These are phyloP conservation scores for Gymnoscelis rufifasciata DNA, from an alignment of 2,888 invertebrate genomes.

Conservation along the genomic window DNA sequence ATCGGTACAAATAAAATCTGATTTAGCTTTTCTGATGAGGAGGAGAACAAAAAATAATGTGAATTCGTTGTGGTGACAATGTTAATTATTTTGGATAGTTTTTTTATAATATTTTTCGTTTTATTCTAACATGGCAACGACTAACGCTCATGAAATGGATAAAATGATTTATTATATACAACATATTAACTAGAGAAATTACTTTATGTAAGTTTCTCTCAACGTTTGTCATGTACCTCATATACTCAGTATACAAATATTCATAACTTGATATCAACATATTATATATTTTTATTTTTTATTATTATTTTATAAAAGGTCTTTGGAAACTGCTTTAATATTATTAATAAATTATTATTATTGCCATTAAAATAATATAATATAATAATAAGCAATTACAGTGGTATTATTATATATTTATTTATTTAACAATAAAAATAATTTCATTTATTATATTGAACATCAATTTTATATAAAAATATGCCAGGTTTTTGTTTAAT, in stretches of 20 bases:
- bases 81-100: too few relatives aligned
- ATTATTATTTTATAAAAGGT: constrained; percentile 34
- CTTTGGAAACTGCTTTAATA: constrained; percentile 74
- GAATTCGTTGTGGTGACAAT: too few relatives aligned
- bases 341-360: constrained; percentile 33
- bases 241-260: constrained; percentile 38
- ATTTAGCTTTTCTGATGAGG: too few relatives aligned
- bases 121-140: constrained; percentile 25
- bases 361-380: constrained; percentile 16
- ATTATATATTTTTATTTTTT: constrained; percentile 37
- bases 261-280: constrained; percentile 32
- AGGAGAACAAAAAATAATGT: too few relatives aligned
- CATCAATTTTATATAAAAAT: constrained; percentile 12
- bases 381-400: too few relatives aligned
- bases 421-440: background rate
- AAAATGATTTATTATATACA: constrained; percentile 26
- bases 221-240: constrained; percentile 52
- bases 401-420: background rate
- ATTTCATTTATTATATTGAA: too few relatives aligned
- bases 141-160: constrained; percentile 31
- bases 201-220: constrained; percentile 22
- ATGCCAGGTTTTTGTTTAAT: too few relatives aligned
- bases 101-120: constrained; percentile 12
- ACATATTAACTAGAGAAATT: constrained; percentile 31
- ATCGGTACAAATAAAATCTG: constrained; percentile 8